Base-by-base conservation (phyloP, 92 coral and sea anemone genomes). In the Zoanthus solanderi region DNA sequence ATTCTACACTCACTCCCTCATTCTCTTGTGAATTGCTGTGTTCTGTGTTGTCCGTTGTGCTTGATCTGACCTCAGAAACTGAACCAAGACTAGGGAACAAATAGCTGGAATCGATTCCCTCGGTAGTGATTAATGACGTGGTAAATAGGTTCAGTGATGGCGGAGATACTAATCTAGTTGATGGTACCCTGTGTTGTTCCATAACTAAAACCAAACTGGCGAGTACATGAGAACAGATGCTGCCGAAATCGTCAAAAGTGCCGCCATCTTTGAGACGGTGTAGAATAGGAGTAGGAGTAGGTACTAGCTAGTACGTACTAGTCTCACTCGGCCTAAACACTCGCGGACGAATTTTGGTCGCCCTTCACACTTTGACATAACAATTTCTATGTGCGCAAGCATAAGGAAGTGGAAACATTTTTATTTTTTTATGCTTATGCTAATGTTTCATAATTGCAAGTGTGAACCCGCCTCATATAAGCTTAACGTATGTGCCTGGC, bases 1-100 rank as follows among this genome's bases (percentile, higher is more conserved):
- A 81, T 67, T 81, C 85, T 71, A 81, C 53, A 23, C 75, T 81
- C 85, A 81, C 45, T 12, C 47, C 76, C 66, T 81, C 85, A 75
- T 50, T 81, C 58, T 81, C 76, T 15, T 66, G 75, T 67, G 58
- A 81, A 47, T 66, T 73, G 65, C 74, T 81, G 12, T 53, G 65
- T 0, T 46, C 48, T 30, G 28, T 53, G n/a, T 47, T 77, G 17
- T 77, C 82, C 7, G 82, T 16, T 30, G 66, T 32, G 85, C 66
- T 65, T 7, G 73, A 52, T 42, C 65, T 81, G n/a, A 81, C 50
- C 85, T 81, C 85, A 5, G 85, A 2, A 42, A 81, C 75, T 6
- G 85, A 81, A 18, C 74, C 85, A 9, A 81, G 56, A 28, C 45
- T 66, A 9, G 85, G 85, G 67, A 81, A 81, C 63, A 81, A 44